Conservation (phyloP, 2,113 vertebrate genomes). For the Labrus mixtus region DNA sequence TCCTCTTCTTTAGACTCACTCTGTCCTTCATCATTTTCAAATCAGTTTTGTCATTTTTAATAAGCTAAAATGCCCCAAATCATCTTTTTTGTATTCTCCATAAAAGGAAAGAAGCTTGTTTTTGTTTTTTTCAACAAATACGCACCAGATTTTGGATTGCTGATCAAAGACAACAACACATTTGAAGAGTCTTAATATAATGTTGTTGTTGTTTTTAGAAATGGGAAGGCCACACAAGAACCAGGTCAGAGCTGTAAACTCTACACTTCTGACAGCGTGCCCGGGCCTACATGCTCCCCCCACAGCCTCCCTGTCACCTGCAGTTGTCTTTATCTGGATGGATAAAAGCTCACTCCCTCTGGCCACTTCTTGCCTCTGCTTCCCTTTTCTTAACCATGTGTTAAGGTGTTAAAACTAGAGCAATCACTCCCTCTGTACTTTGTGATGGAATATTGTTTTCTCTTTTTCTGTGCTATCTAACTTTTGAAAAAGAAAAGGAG, state of each 20-base stretch:
- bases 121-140: too few species aligned
- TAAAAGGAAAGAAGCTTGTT: too few species aligned
- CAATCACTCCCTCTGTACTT: background rate
- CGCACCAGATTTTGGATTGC: too few species aligned
- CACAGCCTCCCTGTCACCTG: slow-evolving; percentile 49
- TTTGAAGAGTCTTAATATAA: slow-evolving; percentile 14
- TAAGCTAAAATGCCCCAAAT: too few species aligned
- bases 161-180: too few species aligned
- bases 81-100: too few species aligned
- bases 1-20: too few species aligned
- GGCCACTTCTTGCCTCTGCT: slow-evolving; percentile 53
- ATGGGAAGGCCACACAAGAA: slow-evolving; percentile 6
- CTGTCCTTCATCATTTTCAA: too few species aligned
- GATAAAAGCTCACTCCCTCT: slow-evolving; percentile 54
- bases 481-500: background rate
- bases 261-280: slow-evolving; percentile 13
- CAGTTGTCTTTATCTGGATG: slow-evolving; percentile 46
- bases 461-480: background rate
- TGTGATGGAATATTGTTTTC: slow-evolving; percentile 1
- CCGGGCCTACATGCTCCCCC: slow-evolving; percentile 13
- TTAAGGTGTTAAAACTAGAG: background rate
- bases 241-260: slow-evolving; percentile 4
- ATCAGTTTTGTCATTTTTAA: too few species aligned
- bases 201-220: slow-evolving; percentile 13
- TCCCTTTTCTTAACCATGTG: background rate